phyloP scores from a whole-genome alignment of 2,797 vertebrate species.

The Oryzias sinensis region DNA sequence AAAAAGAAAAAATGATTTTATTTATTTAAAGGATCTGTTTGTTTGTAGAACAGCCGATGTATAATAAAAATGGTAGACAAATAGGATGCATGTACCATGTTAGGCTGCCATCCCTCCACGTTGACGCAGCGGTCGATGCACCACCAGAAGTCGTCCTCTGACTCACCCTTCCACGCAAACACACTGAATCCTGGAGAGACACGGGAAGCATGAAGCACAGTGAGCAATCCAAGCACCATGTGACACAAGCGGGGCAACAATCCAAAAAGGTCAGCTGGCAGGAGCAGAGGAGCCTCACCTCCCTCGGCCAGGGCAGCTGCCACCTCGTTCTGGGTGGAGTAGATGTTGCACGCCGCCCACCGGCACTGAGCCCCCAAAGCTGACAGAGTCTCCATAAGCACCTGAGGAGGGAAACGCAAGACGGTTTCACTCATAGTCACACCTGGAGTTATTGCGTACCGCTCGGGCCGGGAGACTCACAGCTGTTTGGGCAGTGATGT shows the following conservation, averaged over 20 bases:
- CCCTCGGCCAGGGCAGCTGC: conserved; percentile 94
- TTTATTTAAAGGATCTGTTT: no score
- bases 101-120: conserved; percentile 97
- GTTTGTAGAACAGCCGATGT: no score
- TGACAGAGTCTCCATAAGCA: conserved; percentile 95
- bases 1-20: no score
- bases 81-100: conserved; percentile 82
- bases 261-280: conserved; percentile 20
- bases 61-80: no score
- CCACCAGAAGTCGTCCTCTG: conserved; percentile 99
- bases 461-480: conserved; percentile 75
- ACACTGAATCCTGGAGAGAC: conserved; percentile 87
- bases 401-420: conserved; percentile 65
- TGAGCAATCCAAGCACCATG: neutral
- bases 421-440: neutral
- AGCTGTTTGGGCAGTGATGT: conserved; percentile 97
- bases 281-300: conserved; percentile 71
- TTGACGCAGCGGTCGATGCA: conserved; percentile 98
- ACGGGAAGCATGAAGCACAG: neutral
- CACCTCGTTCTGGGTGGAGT: conserved; percentile 97
- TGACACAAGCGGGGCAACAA: conserved; percentile 1
- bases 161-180: conserved; percentile 98
- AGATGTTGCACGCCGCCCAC: conserved; percentile 98
- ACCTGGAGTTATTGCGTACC: neutral
- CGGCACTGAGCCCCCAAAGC: conserved; percentile 94